Evolutionary conservation across 2,888 invertebrate genomes (phyloP).

Genomic region (Dione juno): DNA sequence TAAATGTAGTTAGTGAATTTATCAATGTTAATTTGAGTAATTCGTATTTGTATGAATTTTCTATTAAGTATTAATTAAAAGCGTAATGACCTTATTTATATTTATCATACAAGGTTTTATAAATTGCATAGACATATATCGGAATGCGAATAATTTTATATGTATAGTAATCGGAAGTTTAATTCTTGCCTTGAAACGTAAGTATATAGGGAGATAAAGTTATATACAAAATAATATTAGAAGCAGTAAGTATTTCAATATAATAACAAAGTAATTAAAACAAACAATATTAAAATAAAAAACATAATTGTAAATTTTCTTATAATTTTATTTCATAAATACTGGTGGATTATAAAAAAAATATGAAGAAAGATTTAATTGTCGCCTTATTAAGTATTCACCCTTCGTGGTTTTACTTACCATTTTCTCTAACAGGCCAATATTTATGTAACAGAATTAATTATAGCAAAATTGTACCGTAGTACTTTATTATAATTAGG

Average conservation of each 20-base stretch:
- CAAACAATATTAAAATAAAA: no score
- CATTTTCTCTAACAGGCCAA: conserved; percentile 16
- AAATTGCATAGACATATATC: no score
- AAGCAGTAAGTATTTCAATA: no score
- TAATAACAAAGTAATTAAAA: no score
- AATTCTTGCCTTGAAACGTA: not conserved
- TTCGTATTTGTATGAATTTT: not conserved
- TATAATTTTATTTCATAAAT: conserved; percentile 10
- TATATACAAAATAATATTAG: no score
- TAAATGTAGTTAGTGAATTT: no score
- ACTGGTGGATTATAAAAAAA: conserved; percentile 15
- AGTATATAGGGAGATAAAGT: not conserved
- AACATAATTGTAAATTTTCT: no score
- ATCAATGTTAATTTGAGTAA: no score
- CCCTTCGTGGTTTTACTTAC: conserved; percentile 26
- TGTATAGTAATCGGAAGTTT: not conserved
- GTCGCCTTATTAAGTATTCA: conserved; percentile 33
- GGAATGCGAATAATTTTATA: not conserved
- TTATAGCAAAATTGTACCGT: conserved; percentile 1
- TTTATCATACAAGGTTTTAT: no score
- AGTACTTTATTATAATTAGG: not conserved
- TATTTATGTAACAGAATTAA: conserved; percentile 16
- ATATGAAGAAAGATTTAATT: conserved; percentile 30
- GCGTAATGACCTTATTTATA: no score
- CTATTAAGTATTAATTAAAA: not conserved